phyloP scores from a whole-genome alignment of 2,113 vertebrate species.

The Pangasianodon gigas region DNA sequence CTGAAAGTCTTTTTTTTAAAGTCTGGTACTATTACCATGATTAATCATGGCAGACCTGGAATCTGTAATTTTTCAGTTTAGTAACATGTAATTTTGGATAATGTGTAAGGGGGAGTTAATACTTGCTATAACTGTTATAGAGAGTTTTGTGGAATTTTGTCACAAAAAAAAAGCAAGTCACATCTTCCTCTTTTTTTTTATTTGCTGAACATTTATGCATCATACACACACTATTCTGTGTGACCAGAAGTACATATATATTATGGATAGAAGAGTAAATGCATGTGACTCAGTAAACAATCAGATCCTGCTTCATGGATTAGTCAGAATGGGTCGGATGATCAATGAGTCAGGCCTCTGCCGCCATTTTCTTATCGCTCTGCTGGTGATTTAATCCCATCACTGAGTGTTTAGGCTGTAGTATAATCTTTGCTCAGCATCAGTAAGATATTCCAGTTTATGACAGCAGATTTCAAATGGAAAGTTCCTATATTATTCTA shows the following conservation, averaged over 20 bases:
- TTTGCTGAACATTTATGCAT: background rate
- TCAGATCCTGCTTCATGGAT: slow-evolving; percentile 43
- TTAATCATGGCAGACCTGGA: background rate
- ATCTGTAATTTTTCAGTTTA: background rate
- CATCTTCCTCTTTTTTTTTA: background rate
- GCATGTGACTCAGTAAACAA: slow-evolving; percentile 58
- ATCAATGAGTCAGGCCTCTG: slow-evolving; percentile 35
- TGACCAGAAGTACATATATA: slow-evolving; percentile 29
- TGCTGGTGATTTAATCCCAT: slow-evolving; percentile 20
- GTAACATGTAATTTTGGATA: background rate
- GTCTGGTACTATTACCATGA: background rate
- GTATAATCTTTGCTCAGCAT: background rate
- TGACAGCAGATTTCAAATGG: background rate
- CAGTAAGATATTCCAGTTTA: background rate
- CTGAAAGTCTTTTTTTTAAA: background rate
- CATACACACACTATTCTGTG: background rate
- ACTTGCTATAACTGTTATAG: background rate
- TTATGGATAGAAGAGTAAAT: slow-evolving; percentile 48
- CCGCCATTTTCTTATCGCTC: slow-evolving; percentile 38
- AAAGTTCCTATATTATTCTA: slow-evolving; percentile 12
- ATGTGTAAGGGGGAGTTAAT: background rate
- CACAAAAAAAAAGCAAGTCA: background rate
- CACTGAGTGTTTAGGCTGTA: background rate
- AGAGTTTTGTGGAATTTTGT: background rate
- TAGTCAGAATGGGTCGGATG: slow-evolving; percentile 54